These are phyloP conservation scores for Gadopsis marmoratus DNA, from an alignment of 2,797 vertebrate species.

Conservation along the genomic window DNA sequence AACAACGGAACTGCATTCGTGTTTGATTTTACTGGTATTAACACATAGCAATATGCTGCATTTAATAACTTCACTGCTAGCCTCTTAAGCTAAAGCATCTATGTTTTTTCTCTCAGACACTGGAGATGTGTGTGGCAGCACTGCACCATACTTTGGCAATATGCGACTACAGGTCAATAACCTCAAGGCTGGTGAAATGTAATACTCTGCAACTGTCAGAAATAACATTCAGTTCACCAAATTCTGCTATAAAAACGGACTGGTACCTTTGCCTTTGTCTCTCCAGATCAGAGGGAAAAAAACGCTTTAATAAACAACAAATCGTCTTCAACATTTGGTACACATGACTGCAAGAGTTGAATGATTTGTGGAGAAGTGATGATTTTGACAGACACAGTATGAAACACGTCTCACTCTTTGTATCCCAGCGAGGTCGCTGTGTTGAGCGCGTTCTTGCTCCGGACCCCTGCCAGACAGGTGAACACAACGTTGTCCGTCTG, in stretches of 20 bases:
- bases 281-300: not conserved
- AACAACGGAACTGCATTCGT: not conserved
- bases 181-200: not conserved
- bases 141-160: slow-evolving; percentile 15
- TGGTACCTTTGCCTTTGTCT: not conserved
- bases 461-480: slow-evolving; percentile 90
- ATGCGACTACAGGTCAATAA: slow-evolving; percentile 28
- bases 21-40: not conserved
- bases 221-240: not conserved
- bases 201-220: slow-evolving; percentile 1
- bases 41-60: not conserved
- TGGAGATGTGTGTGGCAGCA: slow-evolving; percentile 3
- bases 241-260: not conserved
- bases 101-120: slow-evolving; percentile 2
- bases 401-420: slow-evolving; percentile 83
- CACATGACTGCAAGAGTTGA: not conserved
- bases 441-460: slow-evolving; percentile 89
- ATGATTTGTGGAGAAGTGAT: not conserved
- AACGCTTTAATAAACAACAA: not conserved
- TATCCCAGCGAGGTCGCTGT: slow-evolving; percentile 90
- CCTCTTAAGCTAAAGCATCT: not conserved
- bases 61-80: not conserved
- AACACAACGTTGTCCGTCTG: slow-evolving; percentile 89
- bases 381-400: slow-evolving; percentile 1
- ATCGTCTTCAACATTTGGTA: not conserved